Evolutionary conservation across 2,113 vertebrate species (phyloP).

Genomic region (Rhipidura dahli): DNA sequence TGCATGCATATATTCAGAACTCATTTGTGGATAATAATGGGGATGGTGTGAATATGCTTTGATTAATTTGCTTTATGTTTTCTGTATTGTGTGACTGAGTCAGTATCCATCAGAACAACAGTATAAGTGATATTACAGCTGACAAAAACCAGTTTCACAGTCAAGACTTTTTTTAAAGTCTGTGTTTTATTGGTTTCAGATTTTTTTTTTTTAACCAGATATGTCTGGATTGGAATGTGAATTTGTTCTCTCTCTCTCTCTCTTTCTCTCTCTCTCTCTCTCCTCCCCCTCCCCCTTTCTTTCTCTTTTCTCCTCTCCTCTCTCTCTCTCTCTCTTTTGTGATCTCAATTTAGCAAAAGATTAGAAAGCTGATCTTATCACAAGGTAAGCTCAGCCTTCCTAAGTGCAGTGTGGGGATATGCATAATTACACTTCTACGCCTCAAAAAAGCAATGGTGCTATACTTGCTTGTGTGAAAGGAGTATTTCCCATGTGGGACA

Average conservation of each 20-base stretch:
- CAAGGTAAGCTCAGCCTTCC: slow-evolving; percentile 84
- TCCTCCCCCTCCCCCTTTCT: slow-evolving; percentile 6
- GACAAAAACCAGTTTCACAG: slow-evolving; percentile 67
- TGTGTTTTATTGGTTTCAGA: slow-evolving; percentile 71
- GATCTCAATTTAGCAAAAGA: slow-evolving; percentile 86
- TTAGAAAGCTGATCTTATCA: slow-evolving; percentile 86
- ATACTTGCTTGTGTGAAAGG: slow-evolving; percentile 67
- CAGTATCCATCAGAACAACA: slow-evolving; percentile 61
- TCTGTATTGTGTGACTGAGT: slow-evolving; percentile 65
- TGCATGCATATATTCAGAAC: slow-evolving; percentile 69
- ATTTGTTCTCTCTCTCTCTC: slow-evolving; percentile 80
- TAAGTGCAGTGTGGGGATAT: slow-evolving; percentile 75
- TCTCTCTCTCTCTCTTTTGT: slow-evolving; percentile 72
- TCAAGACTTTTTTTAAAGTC: slow-evolving; percentile 65
- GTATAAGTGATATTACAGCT: slow-evolving; percentile 58
- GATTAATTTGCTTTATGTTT: slow-evolving; percentile 69
- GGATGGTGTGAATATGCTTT: slow-evolving; percentile 66
- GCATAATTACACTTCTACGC: slow-evolving; percentile 45
- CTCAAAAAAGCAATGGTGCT: slow-evolving; percentile 51
- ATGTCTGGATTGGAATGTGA: slow-evolving; percentile 82
- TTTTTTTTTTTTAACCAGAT: slow-evolving; percentile 48
- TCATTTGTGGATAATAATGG: slow-evolving; percentile 63
- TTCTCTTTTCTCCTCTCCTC: slow-evolving; percentile 30
- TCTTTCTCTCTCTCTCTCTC: slow-evolving; percentile 78
- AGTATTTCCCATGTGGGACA: slow-evolving; percentile 30